Conservation (phyloP, 2,888 invertebrate genomes). For the Cantharis flavilabris region DNA sequence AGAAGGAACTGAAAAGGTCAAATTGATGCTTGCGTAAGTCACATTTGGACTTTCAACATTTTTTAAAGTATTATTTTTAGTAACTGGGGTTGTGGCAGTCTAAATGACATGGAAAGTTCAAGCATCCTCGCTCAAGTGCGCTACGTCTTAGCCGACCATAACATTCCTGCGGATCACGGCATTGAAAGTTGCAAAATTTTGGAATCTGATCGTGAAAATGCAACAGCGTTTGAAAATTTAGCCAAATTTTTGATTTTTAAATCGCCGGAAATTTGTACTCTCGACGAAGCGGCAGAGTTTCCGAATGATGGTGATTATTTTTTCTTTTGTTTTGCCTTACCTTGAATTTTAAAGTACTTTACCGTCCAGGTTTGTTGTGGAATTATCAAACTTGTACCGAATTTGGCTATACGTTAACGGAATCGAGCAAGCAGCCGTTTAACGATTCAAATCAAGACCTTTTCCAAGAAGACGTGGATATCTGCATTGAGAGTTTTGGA, state of each 20-base stretch:
- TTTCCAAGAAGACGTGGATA: constrained; percentile 64
- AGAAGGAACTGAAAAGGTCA: constrained; percentile 50
- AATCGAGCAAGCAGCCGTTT: constrained; percentile 67
- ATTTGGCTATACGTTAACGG: constrained; percentile 83
- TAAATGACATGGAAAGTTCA: constrained; percentile 31
- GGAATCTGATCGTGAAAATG: not conserved
- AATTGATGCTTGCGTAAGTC: constrained; percentile 57
- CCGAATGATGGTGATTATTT: constrained; percentile 16
- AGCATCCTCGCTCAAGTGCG: constrained; percentile 19
- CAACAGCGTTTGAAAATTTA: constrained; percentile 2
- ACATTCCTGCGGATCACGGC: constrained; percentile 15
- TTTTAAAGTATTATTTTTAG: constrained; percentile 43
- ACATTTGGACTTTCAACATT: not conserved
- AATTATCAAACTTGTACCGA: constrained; percentile 85
- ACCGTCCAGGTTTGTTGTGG: constrained; percentile 65
- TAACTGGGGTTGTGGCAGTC: constrained; percentile 52
- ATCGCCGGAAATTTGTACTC: constrained; percentile 5
- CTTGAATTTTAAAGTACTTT: not conserved
- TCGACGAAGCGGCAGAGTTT: constrained; percentile 2
- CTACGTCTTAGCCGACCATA: constrained; percentile 20
- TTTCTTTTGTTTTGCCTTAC: not conserved
- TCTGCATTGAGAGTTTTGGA: constrained; percentile 79
- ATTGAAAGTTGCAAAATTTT: constrained; percentile 13
- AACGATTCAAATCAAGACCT: constrained; percentile 35
- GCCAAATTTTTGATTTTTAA: constrained; percentile 5